Evolutionary conservation across 1,140 invertebrate genomes (phyloP), one percentile per base, ranked within the genome.

Genomic region (Himalopsyche phryganea): DNA sequence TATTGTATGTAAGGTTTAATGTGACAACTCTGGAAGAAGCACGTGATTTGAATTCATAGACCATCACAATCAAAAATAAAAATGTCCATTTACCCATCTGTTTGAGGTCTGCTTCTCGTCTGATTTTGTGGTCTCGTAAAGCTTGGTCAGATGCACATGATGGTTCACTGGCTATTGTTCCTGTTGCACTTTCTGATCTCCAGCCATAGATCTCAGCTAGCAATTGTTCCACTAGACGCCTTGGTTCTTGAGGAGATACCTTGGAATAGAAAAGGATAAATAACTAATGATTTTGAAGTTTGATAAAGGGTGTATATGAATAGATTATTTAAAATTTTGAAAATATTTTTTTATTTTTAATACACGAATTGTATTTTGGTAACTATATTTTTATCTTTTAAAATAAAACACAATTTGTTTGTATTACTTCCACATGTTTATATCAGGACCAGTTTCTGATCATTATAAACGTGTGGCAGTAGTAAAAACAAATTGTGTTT

Each of bases 191-290:
- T 15, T 9, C 13, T 10, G 0, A 15, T 23, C 56, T 44, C 13
- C 35, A 58, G 11, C 61, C 56, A 28, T 63, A 63, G 14, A 64
- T 64, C 20, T 64, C 62, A 1, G 53, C 33, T 9, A 64, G 23
- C 15, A 64, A 23, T n/a, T 64, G 33, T 38, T 64, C 62, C 15
- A 63, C 50, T 47, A 63, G 48, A 15, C n/a, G 23, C 13, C 33
- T n/a, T 6, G 50, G 55, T 19, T 41, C 36, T 15, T 32, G 45
- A 18, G 42, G 15, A 1, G 44, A 15, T 32, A 28, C 28, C 7
- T 41, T 41, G 20, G 7, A 51, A 51, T 20, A 23, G 19, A 1
- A n/a, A 1, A 3, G 1, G 18, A n/a, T n/a, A n/a, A n/a, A n/a
- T n/a, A n/a, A n/a, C n/a, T n/a, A n/a, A n/a, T n/a, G n/a, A n/a